phyloP scores from a whole-genome alignment of 1,140 invertebrate genomes.

The Calliphora vicina region DNA sequence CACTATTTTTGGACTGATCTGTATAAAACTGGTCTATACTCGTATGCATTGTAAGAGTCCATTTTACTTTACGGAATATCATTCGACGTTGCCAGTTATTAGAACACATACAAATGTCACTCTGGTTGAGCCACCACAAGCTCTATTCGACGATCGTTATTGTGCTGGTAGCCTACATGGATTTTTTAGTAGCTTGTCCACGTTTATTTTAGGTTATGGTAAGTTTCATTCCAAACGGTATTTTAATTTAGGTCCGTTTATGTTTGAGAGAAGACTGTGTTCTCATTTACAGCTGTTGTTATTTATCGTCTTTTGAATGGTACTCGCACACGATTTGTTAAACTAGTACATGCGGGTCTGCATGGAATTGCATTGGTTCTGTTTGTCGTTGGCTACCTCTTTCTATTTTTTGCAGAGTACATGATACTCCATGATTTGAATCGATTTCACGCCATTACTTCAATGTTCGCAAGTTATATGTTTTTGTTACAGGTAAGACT shows the following conservation, averaged over 20 bases:
- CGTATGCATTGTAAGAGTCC: too few relatives aligned
- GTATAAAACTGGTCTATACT: too few relatives aligned
- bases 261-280: too few relatives aligned
- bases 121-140: not conserved
- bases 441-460: not conserved
- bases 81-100: too few relatives aligned
- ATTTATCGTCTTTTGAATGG: not conserved
- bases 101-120: too few relatives aligned
- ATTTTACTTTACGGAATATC: too few relatives aligned
- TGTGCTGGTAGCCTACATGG: conserved; percentile 8
- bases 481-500: not conserved
- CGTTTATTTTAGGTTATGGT: not conserved
- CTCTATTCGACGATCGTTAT: not conserved
- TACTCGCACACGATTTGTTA: not conserved
- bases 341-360: not conserved
- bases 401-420: not conserved
- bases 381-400: not conserved
- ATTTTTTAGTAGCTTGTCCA: not conserved
- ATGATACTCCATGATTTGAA: not conserved
- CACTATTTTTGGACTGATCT: too few relatives aligned
- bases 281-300: not conserved
- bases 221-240: not conserved
- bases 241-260: too few relatives aligned
- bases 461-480: not conserved
- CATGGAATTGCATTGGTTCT: not conserved